Evolutionary conservation across 2,888 invertebrate genomes (phyloP).

Genomic region (Macrophya alboannulata): DNA sequence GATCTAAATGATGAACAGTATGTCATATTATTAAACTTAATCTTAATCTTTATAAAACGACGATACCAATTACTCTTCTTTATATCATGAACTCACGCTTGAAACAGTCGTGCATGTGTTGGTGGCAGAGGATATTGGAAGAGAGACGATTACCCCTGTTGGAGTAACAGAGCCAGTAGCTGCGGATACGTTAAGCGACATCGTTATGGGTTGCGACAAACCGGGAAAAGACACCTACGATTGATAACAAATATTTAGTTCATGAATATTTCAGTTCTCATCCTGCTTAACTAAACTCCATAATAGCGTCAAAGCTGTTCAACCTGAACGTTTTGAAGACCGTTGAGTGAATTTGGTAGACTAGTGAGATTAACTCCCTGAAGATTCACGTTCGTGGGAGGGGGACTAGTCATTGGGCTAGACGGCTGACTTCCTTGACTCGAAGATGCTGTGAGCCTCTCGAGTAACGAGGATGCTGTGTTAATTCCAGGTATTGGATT

Average conservation of each 20-base stretch:
- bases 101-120: slow-evolving; percentile 79
- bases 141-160: slow-evolving; percentile 86
- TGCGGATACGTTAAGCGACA: slow-evolving; percentile 88
- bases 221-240: slow-evolving; percentile 89
- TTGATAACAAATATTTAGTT: background rate
- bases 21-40: background rate
- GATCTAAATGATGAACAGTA: slow-evolving; percentile 72
- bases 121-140: slow-evolving; percentile 82
- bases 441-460: slow-evolving; percentile 81
- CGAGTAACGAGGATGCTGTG: slow-evolving; percentile 81
- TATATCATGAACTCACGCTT: slow-evolving; percentile 72
- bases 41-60: background rate
- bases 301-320: slow-evolving; percentile 4
- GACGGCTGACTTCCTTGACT: slow-evolving; percentile 78
- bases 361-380: slow-evolving; percentile 89
- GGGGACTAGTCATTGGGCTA: slow-evolving; percentile 84
- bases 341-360: slow-evolving; percentile 85
- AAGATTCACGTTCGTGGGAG: slow-evolving; percentile 82
- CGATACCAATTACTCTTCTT: background rate
- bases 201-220: slow-evolving; percentile 92
- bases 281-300: background rate
- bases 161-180: slow-evolving; percentile 81
- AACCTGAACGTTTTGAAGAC: slow-evolving; percentile 90
- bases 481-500: slow-evolving; percentile 82
- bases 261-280: background rate